Percentiles rank a stretch among this genome's conserved stretches.
phyloP scores from a whole-genome alignment of 2,888 invertebrate genomes.

The Machimus rusticus region DNA sequence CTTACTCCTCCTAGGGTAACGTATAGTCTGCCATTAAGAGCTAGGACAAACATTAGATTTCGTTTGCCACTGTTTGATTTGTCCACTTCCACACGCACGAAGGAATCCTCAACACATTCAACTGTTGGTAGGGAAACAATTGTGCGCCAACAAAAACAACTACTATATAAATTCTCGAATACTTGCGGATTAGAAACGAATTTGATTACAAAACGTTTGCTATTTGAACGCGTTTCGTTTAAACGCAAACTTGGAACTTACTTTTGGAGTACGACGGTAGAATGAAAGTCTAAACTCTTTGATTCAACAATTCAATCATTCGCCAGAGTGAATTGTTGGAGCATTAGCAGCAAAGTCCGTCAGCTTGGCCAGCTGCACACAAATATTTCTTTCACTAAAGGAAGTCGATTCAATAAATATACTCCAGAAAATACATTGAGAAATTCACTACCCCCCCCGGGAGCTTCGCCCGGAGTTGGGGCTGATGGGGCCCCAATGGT shows the following conservation, averaged over 20 bases:
- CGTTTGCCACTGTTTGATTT: neutral
- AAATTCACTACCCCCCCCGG: neutral
- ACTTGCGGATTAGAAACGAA: neutral
- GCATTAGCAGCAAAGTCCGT: neutral
- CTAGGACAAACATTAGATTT: neutral
- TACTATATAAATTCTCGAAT: constrained; percentile 3
- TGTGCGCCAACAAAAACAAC: neutral
- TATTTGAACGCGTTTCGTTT: neutral
- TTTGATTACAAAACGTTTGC: constrained; percentile 29
- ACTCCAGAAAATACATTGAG: neutral
- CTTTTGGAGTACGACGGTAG: neutral
- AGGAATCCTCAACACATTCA: neutral
- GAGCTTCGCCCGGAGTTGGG: neutral
- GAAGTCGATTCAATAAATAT: neutral
- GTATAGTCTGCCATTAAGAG: neutral
- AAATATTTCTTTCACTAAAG: neutral
- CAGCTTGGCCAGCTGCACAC: neutral
- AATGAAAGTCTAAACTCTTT: neutral
- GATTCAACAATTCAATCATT: constrained; percentile 31
- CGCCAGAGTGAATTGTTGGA: neutral
- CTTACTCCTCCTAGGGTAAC: neutral
- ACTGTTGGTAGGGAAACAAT: neutral
- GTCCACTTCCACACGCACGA: constrained; percentile 2
- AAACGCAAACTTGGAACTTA: constrained; percentile 9
- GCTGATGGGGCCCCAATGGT: neutral